Base-by-base conservation (phyloP, 2,113 vertebrate species). In the Romanogobio albipinnatus region DNA sequence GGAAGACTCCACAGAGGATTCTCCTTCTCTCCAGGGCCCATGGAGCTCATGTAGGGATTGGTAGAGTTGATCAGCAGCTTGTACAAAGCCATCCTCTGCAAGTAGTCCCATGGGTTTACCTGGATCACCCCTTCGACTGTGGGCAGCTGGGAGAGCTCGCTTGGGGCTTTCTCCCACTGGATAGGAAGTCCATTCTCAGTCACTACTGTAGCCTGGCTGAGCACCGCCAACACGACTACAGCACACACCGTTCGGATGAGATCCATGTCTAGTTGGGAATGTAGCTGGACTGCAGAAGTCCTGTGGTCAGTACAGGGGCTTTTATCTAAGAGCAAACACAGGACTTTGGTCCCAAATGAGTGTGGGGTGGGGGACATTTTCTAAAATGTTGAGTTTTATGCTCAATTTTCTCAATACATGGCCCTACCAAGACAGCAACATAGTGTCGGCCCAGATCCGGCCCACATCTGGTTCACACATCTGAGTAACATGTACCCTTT, bases 1-100 rank as follows among this genome's bases (percentile, higher is more conserved):
- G 96, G 90, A 68, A 98, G 90, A 10, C 96, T 96, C 97, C 96
- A 98, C 0, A 99, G 24, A 5, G 95, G 83, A 87, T 93, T 96
- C 24, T 91, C 92, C 9, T 88, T 92, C 11, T 94, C 90, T 9
- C 89, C 88, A 17, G 90, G 51, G 81, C 93, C 94, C 91, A 95
- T 94, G 81, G 75, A 87, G 17, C 36, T 76, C 92, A 97, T 96
- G 84, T 92, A 96, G 0, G 89, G 88, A 29, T 93, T 91, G 36
- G 96, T 96, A 53, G 88, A 66, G 2, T 68, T 92, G 3, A 98
- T 58, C 64, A 97, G 10, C 62, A 91, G 90, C 87, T 94, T 96
- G 66, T 96, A 96, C 1, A 95, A n/a, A 68, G 93, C 95, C 93
- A 97, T 90, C 73, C 96, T 93, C 2, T 96, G 91, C 1, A 58